phyloP scores from a whole-genome alignment of 1,140 invertebrate species.

The Drosophila quadrilineata region DNA sequence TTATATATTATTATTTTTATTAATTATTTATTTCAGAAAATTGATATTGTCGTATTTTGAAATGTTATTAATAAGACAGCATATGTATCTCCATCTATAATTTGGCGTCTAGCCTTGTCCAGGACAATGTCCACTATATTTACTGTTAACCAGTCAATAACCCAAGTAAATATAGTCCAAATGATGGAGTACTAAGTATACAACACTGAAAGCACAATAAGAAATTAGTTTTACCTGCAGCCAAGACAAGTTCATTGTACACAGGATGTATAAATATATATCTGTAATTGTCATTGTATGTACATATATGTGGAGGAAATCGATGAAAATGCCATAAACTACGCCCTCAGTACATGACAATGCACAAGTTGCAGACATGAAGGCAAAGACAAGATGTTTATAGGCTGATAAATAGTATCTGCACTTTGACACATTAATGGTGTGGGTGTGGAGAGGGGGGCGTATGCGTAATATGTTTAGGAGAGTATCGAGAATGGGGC shows the following conservation, averaged over 20 bases:
- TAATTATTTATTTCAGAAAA: not conserved
- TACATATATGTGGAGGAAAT: too few species aligned
- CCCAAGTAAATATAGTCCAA: conserved; percentile 9
- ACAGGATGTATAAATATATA: conserved; percentile 50
- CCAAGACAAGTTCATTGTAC: conserved; percentile 49
- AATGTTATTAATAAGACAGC: conserved; percentile 1
- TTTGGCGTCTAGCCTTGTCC: not conserved
- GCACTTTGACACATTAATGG: conserved; percentile 10
- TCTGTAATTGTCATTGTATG: too few species aligned
- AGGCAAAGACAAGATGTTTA: conserved; percentile 2
- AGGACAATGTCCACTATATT: conserved; percentile 42
- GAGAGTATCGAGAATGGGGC: not conserved
- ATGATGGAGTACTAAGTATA: not conserved
- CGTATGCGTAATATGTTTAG: conserved; percentile 38
- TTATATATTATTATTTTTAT: too few species aligned
- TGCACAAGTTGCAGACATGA: conserved; percentile 13
- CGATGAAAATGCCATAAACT: conserved; percentile 50
- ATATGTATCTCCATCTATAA: not conserved
- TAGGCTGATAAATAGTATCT: conserved; percentile 1
- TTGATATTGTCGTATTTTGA: not conserved
- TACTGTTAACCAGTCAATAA: conserved; percentile 32
- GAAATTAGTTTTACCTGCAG: not conserved
- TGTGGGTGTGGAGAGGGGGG: not conserved
- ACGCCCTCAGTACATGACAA: conserved; percentile 40
- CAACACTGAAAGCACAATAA: conserved; percentile 6